These are phyloP conservation scores for Erithacus rubecula DNA, from an alignment of 2,797 vertebrate species.

Conservation along the genomic window DNA sequence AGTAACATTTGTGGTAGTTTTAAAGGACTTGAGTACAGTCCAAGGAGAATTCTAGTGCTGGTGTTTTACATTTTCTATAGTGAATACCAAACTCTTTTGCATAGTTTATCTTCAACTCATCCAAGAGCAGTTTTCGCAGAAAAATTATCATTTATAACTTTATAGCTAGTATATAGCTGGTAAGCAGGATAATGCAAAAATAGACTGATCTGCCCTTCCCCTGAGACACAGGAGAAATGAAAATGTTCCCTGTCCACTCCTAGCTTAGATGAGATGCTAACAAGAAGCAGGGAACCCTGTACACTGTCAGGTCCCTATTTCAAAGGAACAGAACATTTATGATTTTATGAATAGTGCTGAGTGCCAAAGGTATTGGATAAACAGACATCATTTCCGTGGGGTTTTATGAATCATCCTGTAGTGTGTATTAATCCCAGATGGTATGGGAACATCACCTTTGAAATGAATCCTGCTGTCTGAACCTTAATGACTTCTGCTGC, in stretches of 20 bases:
- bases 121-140: background rate
- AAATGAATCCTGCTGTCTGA: background rate
- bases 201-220: background rate
- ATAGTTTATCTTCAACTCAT: background rate
- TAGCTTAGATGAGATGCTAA: constrained; percentile 9
- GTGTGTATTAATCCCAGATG: constrained; percentile 13
- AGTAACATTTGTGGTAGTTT: background rate
- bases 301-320: background rate
- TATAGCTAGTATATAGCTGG: background rate
- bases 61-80: background rate
- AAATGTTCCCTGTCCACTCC: background rate
- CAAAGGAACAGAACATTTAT: background rate
- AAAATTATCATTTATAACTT: background rate
- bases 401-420: background rate
- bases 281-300: background rate
- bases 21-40: background rate
- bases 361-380: constrained; percentile 25
- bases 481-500: background rate
- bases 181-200: background rate
- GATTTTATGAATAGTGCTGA: background rate
- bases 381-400: background rate
- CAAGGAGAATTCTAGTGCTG: background rate
- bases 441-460: background rate
- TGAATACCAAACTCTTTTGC: background rate
- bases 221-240: background rate